phyloP scores from a whole-genome alignment of 2,797 vertebrate genomes.

The Tinamus major region DNA sequence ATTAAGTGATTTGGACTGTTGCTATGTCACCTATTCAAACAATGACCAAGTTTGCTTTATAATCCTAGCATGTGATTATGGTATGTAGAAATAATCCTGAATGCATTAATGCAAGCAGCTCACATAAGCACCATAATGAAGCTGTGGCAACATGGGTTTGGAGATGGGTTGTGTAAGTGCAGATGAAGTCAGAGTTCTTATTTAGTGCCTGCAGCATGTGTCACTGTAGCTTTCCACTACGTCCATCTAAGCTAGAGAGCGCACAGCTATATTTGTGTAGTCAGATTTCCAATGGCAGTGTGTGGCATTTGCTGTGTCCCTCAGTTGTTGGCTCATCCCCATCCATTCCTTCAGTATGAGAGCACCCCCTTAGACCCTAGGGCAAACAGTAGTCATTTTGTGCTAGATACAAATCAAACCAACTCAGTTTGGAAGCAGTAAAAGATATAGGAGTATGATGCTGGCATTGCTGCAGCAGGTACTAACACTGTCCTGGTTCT shows the following conservation, averaged over 20 bases:
- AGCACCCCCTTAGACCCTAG: neutral
- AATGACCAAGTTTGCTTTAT: neutral
- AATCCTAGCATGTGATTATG: neutral
- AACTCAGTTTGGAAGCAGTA: neutral
- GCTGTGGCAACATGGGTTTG: neutral
- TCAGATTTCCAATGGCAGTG: neutral
- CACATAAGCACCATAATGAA: neutral
- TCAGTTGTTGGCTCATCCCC: fast-evolving
- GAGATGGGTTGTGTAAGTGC: neutral
- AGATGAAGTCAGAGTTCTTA: neutral
- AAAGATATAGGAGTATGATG: neutral
- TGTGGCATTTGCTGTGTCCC: neutral
- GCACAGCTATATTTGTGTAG: neutral
- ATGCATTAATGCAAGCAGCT: neutral
- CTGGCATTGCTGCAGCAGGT: neutral
- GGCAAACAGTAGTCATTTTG: neutral
- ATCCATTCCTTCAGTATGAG: neutral
- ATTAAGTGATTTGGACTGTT: neutral
- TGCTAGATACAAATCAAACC: neutral
- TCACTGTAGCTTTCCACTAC: neutral
- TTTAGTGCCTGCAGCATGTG: neutral
- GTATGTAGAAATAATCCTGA: neutral
- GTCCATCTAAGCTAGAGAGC: neutral
- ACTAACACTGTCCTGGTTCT: neutral
- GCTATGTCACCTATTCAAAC: neutral